A percentile compares a stretch with the other conserved stretches of the same genome.
phyloP scores from a whole-genome alignment of 2,888 invertebrate genomes.

The Pheosia tremula region DNA sequence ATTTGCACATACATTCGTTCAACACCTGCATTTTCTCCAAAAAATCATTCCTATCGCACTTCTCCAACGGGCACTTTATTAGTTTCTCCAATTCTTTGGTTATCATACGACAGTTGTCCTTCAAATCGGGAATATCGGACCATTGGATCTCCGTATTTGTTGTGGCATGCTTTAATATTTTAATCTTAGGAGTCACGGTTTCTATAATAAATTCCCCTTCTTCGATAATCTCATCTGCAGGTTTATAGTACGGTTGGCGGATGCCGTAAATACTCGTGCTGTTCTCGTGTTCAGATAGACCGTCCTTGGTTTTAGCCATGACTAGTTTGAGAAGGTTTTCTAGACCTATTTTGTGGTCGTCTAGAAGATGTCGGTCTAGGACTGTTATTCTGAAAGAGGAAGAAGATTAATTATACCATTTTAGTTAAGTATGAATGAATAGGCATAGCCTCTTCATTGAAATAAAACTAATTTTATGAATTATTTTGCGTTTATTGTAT shows the following conservation, averaged over 20 bases:
- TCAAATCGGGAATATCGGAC: constrained; percentile 56
- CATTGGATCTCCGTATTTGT: constrained; percentile 65
- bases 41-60: constrained; percentile 51
- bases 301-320: constrained; percentile 73
- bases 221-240: constrained; percentile 54
- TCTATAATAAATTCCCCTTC: constrained; percentile 72
- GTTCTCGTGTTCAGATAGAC: constrained; percentile 50
- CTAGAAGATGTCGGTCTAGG: constrained; percentile 70
- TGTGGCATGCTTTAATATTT: constrained; percentile 63
- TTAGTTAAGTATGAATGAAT: no score
- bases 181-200: constrained; percentile 66
- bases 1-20: constrained; percentile 74
- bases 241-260: constrained; percentile 64
- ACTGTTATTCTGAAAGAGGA: constrained; percentile 66
- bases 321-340: constrained; percentile 71
- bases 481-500: no score
- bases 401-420: no score
- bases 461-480: no score
- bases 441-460: no score
- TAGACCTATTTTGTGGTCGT: constrained; percentile 70
- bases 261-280: constrained; percentile 38
- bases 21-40: constrained; percentile 67
- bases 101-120: constrained; percentile 52
- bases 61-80: constrained; percentile 46
- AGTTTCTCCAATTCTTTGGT: constrained; percentile 60